phyloP scores from a whole-genome alignment of 2,113 vertebrate species.

The Gymnobelideus leadbeateri region DNA sequence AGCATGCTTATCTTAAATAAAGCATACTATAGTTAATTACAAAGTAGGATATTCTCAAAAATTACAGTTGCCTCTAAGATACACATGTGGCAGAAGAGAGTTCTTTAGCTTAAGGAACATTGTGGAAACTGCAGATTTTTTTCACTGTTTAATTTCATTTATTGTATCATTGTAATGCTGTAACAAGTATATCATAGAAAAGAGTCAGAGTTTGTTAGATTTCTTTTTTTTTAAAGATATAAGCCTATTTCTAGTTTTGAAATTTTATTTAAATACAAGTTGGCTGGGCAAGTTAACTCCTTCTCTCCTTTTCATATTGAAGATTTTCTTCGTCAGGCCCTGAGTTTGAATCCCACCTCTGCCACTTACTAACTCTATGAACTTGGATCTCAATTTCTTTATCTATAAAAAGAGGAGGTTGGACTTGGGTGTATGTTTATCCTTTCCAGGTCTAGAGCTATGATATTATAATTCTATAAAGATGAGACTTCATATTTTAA shows the following conservation, averaged over 20 bases:
- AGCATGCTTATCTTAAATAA: conserved; percentile 39
- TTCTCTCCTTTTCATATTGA: background rate
- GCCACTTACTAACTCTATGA: background rate
- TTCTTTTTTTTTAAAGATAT: conserved; percentile 24
- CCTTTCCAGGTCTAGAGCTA: background rate
- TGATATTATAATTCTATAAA: background rate
- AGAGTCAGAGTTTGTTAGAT: background rate
- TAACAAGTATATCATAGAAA: background rate
- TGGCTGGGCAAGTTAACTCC: background rate
- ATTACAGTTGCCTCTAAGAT: background rate
- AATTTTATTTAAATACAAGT: conserved; percentile 28
- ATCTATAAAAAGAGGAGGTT: background rate
- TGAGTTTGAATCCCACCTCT: background rate
- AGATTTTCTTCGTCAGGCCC: background rate
- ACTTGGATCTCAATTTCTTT: background rate
- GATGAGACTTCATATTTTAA: background rate
- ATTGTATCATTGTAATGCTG: background rate
- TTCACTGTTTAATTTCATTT: background rate
- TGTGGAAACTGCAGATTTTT: conserved; percentile 8
- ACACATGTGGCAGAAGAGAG: background rate
- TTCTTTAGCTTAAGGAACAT: background rate
- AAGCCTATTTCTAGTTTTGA: conserved; percentile 23
- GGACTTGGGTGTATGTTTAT: background rate
- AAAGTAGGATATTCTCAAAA: conserved; percentile 36
- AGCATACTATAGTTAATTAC: background rate